Percentiles rank a stretch among this genome's conserved stretches.
Evolutionary conservation across 2,113 vertebrate species (phyloP).

Genomic region (Notechis scutatus): DNA sequence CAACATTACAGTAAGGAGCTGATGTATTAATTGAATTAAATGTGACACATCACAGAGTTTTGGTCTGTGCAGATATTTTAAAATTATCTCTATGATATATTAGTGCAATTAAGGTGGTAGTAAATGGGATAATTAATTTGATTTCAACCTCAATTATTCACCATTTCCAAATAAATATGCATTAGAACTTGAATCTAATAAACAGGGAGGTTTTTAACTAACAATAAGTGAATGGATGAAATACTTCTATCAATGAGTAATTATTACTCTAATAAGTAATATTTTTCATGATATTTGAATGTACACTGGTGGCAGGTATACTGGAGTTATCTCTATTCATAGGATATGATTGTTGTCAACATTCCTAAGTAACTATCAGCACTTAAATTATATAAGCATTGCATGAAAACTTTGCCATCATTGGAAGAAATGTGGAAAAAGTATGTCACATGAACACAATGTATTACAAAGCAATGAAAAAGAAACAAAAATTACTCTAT

Average conservation of each 20-base stretch:
- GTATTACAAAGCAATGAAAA: slow-evolving; percentile 6
- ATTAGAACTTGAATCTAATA: slow-evolving; percentile 6
- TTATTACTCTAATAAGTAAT: not conserved
- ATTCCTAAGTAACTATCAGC: slow-evolving; percentile 45
- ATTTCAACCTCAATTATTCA: slow-evolving; percentile 36
- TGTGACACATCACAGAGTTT: slow-evolving; percentile 26
- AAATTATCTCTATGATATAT: slow-evolving; percentile 10
- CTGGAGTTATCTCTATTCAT: not conserved
- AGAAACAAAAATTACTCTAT: slow-evolving; percentile 41
- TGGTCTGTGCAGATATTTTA: slow-evolving; percentile 2
- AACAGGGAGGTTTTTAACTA: not conserved
- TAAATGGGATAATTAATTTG: slow-evolving; percentile 31
- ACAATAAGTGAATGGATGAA: slow-evolving; percentile 7
- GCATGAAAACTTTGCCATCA: slow-evolving; percentile 45
- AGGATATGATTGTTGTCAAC: not conserved
- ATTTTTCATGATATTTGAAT: not conserved
- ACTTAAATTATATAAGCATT: slow-evolving; percentile 35
- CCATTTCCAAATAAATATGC: slow-evolving; percentile 12
- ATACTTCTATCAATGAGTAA: not conserved
- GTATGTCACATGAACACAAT: not conserved
- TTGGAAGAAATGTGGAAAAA: not conserved
- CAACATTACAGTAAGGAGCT: slow-evolving; percentile 25
- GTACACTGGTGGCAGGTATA: not conserved
- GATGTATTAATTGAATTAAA: slow-evolving; percentile 29
- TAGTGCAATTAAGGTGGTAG: slow-evolving; percentile 17